A percentile compares a stretch with the other conserved stretches of the same genome.
phyloP scores from a whole-genome alignment of 2,113 vertebrate genomes.

The Callipepla squamata region DNA sequence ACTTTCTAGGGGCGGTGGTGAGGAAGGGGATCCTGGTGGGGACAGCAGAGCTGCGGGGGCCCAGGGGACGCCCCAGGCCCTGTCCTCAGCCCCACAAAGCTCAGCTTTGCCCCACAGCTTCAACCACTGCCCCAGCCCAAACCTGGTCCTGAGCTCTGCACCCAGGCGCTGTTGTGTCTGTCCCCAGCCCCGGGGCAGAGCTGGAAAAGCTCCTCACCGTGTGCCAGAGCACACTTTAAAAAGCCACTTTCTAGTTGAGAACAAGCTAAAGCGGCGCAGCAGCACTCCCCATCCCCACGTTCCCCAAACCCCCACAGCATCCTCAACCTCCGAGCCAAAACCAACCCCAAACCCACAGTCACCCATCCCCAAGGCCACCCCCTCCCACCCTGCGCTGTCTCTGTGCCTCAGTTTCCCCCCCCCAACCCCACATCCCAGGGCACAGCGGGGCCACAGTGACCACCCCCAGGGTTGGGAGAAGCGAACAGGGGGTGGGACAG shows the following conservation, averaged over 20 bases:
- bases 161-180: background rate
- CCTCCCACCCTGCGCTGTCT: background rate
- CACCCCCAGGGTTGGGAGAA: background rate
- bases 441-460: fast-evolving
- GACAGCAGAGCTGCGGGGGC: background rate
- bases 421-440: no score
- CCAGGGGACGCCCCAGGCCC: background rate
- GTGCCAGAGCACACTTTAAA: background rate
- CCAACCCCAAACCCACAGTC: background rate
- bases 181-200: background rate
- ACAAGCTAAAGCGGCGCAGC: background rate
- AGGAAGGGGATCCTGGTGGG: background rate
- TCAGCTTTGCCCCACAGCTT: background rate
- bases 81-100: background rate
- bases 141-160: background rate
- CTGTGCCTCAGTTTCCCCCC: background rate
- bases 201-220: background rate
- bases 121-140: background rate
- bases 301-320: background rate
- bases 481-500: background rate
- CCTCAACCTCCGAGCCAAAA: no score
- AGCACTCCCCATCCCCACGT: background rate
- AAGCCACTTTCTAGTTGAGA: no score
- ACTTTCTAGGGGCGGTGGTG: background rate
- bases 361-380: background rate